These are phyloP conservation scores for Nibea albiflora DNA, from an alignment of 2,113 vertebrate species.

Conservation along the genomic window DNA sequence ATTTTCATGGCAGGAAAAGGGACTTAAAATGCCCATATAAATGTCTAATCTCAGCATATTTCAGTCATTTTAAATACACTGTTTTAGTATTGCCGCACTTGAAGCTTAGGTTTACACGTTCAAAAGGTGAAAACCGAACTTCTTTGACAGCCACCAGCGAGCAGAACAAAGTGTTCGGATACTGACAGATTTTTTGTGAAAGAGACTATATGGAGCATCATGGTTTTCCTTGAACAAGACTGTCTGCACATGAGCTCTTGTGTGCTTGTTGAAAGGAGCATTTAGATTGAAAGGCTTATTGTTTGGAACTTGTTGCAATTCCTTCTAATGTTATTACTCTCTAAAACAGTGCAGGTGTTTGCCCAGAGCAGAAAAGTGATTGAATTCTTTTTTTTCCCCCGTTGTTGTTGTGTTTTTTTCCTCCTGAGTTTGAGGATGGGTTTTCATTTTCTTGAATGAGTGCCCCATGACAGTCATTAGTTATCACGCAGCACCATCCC, in stretches of 20 bases:
- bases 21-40: neutral
- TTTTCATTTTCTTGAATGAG: constrained; percentile 75
- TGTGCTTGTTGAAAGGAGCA: constrained; percentile 12
- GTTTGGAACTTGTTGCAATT: constrained; percentile 26
- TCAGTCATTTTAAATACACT: neutral
- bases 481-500: constrained; percentile 59
- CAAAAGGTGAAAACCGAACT: neutral
- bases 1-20: constrained; percentile 8
- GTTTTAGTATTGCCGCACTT: neutral
- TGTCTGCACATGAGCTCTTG: neutral
- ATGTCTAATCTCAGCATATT: neutral
- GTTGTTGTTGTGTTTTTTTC: neutral
- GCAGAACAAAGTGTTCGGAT: neutral
- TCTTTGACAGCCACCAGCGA: neutral
- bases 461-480: constrained; percentile 62
- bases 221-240: constrained; percentile 5
- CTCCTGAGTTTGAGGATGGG: constrained; percentile 39
- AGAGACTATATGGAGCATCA: too few species aligned
- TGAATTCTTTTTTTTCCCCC: constrained; percentile 54
- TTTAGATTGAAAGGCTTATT: constrained; percentile 5
- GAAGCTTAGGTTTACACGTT: neutral
- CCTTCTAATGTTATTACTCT: constrained; percentile 32
- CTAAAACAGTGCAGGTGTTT: constrained; percentile 28
- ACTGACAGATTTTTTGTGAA: neutral
- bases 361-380: constrained; percentile 51